Conservation (phyloP, 2,888 invertebrate species). For the Pegoplata infirma region DNA sequence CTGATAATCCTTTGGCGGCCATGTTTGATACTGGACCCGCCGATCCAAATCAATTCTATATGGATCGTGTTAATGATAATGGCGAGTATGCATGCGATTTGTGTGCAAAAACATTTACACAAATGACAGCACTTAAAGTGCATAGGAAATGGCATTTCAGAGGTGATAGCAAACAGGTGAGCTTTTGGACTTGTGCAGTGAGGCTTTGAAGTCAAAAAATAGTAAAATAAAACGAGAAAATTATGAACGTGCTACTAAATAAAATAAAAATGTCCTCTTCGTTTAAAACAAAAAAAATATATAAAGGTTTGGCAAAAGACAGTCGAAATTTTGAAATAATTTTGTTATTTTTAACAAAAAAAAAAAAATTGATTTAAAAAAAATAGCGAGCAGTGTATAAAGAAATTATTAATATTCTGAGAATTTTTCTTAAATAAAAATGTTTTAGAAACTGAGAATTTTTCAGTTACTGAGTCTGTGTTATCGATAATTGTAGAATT, state of each 20-base stretch:
- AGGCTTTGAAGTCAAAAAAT: constrained; percentile 66
- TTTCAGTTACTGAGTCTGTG: no score
- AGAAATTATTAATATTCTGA: no score
- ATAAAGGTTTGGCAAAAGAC: constrained; percentile 53
- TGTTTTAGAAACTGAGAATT: no score
- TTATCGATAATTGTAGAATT: no score
- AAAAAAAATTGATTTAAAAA: no score
- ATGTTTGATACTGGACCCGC: constrained; percentile 78
- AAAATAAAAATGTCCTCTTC: constrained; percentile 44
- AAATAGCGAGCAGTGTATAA: no score
- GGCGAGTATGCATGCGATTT: constrained; percentile 78
- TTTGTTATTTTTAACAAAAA: neutral
- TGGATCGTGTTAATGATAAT: constrained; percentile 76
- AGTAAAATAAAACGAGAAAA: constrained; percentile 28
- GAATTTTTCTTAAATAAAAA: no score
- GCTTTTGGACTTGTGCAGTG: constrained; percentile 76
- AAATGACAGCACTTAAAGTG: constrained; percentile 78
- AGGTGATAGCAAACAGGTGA: constrained; percentile 79
- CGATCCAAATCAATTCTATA: constrained; percentile 76
- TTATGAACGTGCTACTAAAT: constrained; percentile 5
- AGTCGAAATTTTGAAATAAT: constrained; percentile 32
- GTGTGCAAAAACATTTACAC: constrained; percentile 77
- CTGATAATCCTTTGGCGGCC: constrained; percentile 76
- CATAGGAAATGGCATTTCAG: constrained; percentile 79
- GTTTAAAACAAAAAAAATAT: constrained; percentile 12